phyloP scores from a whole-genome alignment of 2,113 vertebrate genomes.

The Echinops telfairi region DNA sequence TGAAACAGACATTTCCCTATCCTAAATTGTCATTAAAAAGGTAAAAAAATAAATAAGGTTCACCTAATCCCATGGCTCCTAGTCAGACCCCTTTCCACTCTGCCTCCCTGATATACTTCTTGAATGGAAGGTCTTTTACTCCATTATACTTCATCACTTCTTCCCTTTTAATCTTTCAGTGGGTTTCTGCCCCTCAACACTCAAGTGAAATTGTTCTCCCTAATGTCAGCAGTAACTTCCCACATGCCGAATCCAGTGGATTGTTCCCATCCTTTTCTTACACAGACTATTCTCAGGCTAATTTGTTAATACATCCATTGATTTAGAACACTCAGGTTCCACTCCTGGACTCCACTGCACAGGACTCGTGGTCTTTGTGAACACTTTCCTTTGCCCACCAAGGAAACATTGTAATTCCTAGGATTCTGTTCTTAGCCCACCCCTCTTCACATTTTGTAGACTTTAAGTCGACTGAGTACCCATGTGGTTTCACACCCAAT shows the following conservation, averaged over 20 bases:
- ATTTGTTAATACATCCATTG: neutral
- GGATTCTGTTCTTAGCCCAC: neutral
- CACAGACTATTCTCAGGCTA: neutral
- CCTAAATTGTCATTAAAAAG: neutral
- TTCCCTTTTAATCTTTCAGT: neutral
- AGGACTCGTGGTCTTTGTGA: neutral
- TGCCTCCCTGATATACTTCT: neutral
- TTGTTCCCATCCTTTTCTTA: neutral
- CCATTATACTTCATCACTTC: neutral
- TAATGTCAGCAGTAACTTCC: neutral
- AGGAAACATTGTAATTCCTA: neutral
- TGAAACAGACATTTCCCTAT: neutral
- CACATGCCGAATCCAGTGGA: neutral
- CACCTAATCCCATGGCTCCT: neutral
- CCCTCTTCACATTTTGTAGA: neutral
- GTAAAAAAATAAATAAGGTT: neutral
- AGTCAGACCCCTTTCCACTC: neutral
- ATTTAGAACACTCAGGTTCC: neutral
- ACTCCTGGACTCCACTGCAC: neutral
- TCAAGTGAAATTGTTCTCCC: neutral
- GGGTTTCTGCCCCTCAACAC: neutral
- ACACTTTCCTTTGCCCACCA: too few relatives aligned
- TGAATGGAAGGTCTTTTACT: neutral
- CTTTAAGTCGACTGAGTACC: neutral
- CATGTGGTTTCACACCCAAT: neutral